phyloP scores from a whole-genome alignment of 2,888 invertebrate species.

The Spilarctia lutea region DNA sequence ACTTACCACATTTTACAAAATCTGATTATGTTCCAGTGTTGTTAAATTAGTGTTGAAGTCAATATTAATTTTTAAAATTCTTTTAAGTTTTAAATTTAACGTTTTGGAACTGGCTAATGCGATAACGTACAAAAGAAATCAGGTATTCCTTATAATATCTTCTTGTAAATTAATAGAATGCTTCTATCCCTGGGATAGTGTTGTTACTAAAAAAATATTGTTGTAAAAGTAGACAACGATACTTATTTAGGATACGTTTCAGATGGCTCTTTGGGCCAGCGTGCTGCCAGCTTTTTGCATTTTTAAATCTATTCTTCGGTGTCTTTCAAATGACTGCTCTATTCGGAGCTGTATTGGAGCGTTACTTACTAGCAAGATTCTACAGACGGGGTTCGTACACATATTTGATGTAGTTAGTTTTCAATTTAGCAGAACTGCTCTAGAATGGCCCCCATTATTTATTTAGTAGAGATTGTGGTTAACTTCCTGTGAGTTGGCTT shows the following conservation, averaged over 20 bases:
- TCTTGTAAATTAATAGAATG: background rate
- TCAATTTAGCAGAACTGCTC: background rate
- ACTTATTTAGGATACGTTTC: constrained; percentile 47
- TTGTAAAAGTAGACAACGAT: background rate
- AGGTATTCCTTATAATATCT: background rate
- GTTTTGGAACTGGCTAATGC: background rate
- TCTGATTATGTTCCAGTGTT: background rate
- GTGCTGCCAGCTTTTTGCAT: constrained; percentile 85
- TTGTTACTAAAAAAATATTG: background rate
- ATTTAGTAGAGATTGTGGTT: background rate
- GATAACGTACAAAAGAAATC: background rate
- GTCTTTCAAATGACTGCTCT: constrained; percentile 84
- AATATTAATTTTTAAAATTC: background rate
- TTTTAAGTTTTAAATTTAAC: background rate
- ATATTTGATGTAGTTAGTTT: background rate
- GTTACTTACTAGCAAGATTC: constrained; percentile 80
- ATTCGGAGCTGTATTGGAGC: constrained; percentile 80
- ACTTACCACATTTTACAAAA: background rate
- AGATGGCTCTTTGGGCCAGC: constrained; percentile 86
- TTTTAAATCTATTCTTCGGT: constrained; percentile 85
- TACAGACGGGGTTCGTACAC: constrained; percentile 76
- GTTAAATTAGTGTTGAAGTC: background rate
- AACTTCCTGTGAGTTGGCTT: background rate
- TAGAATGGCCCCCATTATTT: background rate
- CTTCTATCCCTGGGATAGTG: background rate